phyloP scores from a whole-genome alignment of 2,888 invertebrate species.

The Drosophila tanythrix region DNA sequence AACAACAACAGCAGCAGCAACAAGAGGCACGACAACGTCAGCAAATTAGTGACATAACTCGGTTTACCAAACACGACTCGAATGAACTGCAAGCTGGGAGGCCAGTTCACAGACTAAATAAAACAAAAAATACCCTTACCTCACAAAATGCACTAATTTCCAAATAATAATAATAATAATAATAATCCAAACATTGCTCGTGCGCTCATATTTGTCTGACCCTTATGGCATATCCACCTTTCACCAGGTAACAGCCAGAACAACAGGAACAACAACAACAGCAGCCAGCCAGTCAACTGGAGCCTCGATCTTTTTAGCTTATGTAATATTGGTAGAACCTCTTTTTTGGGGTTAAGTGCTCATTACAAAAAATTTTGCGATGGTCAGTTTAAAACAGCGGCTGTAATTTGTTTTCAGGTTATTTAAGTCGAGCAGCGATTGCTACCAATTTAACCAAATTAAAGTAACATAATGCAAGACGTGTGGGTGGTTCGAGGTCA shows the following conservation, averaged over 20 bases:
- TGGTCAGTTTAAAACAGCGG: constrained; percentile 71
- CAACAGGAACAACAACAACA: constrained; percentile 5
- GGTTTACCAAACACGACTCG: constrained; percentile 64
- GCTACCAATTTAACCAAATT: constrained; percentile 73
- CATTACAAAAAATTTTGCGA: constrained; percentile 73
- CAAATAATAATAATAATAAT: constrained; percentile 51
- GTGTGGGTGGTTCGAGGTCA: constrained; percentile 73
- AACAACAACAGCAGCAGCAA: constrained; percentile 29
- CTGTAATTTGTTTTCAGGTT: constrained; percentile 77
- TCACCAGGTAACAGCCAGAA: constrained; percentile 47
- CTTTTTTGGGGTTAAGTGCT: constrained; percentile 69
- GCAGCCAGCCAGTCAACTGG: constrained; percentile 1
- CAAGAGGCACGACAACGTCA: constrained; percentile 64
- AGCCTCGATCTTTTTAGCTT: constrained; percentile 30
- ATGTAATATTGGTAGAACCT: constrained; percentile 49
- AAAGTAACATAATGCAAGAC: constrained; percentile 76
- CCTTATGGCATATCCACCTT: constrained; percentile 63
- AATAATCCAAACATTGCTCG: constrained; percentile 59
- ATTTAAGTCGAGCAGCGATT: constrained; percentile 73
- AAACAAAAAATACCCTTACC: constrained; percentile 1
- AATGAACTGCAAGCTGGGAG: constrained; percentile 56
- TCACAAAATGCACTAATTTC: constrained; percentile 68
- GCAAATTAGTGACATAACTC: constrained; percentile 77
- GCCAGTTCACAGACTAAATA: constrained; percentile 24
- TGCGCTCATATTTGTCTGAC: constrained; percentile 74